Conservation (phyloP, 2,888 invertebrate genomes). For the Druceiella hillmani region DNA sequence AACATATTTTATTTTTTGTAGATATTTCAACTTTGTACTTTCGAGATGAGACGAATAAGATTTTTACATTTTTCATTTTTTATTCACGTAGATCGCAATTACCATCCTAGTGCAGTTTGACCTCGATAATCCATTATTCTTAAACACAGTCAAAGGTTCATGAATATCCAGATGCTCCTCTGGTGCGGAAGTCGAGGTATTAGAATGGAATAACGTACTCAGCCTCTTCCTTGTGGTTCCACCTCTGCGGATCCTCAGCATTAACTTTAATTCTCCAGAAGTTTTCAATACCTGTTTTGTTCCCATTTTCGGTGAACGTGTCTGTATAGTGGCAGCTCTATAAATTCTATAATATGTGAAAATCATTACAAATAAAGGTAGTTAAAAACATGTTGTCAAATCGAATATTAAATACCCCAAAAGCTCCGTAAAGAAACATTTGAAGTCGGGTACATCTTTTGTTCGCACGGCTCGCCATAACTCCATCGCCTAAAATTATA, state of each 20-base stretch:
- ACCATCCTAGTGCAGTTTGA: conserved; percentile 52
- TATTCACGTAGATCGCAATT: conserved; percentile 35
- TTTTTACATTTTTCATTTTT: too few relatives aligned
- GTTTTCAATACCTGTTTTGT: conserved; percentile 72
- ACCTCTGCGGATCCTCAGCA: conserved; percentile 78
- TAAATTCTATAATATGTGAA: conserved; percentile 89
- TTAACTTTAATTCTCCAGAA: conserved; percentile 68
- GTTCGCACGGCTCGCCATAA: conserved; percentile 75
- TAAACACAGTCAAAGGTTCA: conserved; percentile 59
- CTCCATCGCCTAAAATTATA: conserved; percentile 87
- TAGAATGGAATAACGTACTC: conserved; percentile 25
- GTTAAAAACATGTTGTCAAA: conserved; percentile 88
- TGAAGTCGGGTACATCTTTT: conserved; percentile 61
- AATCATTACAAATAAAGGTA: conserved; percentile 85
- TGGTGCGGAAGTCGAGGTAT: conserved; percentile 43
- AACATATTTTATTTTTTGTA: too few relatives aligned
- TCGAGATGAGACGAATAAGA: too few relatives aligned
- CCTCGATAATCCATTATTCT: conserved; percentile 57
- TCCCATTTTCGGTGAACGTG: conserved; percentile 71
- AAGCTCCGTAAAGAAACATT: conserved; percentile 86
- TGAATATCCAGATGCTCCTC: conserved; percentile 48
- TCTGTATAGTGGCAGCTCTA: conserved; percentile 76
- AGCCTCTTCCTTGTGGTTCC: conserved; percentile 53
- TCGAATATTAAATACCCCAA: conserved; percentile 85
- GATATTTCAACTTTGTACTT: too few relatives aligned